phyloP scores from a whole-genome alignment of 2,797 vertebrate species.

The Pseudotriccus pelzelni region DNA sequence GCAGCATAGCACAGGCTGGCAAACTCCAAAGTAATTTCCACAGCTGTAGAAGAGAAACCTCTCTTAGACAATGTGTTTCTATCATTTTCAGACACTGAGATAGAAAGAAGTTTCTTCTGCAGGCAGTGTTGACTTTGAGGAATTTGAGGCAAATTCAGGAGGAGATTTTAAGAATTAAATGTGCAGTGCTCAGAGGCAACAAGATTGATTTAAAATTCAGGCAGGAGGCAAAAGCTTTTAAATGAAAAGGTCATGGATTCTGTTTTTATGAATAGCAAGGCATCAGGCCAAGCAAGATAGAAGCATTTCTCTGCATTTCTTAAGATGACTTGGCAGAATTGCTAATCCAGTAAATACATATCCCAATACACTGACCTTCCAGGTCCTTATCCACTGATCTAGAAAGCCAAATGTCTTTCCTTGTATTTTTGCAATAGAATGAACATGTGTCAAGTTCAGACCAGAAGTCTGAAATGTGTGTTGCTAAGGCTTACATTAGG shows the following conservation, averaged over 20 bases:
- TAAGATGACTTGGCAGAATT: constrained; percentile 22
- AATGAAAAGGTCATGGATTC: neutral
- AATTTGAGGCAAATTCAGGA: neutral
- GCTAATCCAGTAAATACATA: neutral
- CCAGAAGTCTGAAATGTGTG: neutral
- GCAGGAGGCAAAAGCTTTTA: neutral
- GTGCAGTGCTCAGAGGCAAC: neutral
- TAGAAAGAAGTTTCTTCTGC: neutral
- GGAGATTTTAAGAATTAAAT: neutral
- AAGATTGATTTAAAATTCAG: neutral
- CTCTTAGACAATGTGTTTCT: neutral
- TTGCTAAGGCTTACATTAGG: neutral
- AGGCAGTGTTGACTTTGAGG: neutral
- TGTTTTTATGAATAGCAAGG: neutral
- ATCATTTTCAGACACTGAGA: neutral
- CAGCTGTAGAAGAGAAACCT: neutral
- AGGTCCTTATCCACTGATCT: neutral
- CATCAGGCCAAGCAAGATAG: neutral
- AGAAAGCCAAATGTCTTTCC: neutral
- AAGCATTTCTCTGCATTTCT: neutral
- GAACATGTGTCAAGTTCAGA: neutral
- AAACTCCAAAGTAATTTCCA: neutral
- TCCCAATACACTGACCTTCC: neutral
- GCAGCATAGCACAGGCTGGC: neutral
- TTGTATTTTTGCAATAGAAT: neutral